A percentile compares a stretch with the other conserved stretches of the same genome.
These are phyloP conservation scores for Drosophila tristis DNA, from an alignment of 1,140 invertebrate species.

Conservation along the genomic window DNA sequence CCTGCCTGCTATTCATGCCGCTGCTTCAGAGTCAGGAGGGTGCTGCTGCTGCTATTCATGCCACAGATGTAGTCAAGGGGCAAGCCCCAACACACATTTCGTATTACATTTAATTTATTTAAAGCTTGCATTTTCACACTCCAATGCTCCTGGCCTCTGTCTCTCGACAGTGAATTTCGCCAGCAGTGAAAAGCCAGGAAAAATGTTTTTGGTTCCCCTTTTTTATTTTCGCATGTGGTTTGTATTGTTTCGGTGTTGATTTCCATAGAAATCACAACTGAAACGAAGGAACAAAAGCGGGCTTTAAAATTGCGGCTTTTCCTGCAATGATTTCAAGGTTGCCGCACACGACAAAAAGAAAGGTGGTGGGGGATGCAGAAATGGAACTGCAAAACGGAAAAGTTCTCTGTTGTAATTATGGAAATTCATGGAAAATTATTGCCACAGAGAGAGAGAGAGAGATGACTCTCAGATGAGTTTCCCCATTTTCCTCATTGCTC, in stretches of 20 bases:
- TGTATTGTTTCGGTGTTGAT: constrained; percentile 58
- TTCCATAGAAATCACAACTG: constrained; percentile 69
- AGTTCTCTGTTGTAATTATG: constrained; percentile 65
- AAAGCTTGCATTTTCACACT: constrained; percentile 72
- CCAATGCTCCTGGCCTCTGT: constrained; percentile 26
- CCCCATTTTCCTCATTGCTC: constrained; percentile 17
- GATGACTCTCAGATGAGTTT: constrained; percentile 4
- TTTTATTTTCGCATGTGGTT: constrained; percentile 3
- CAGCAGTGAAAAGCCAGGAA: constrained; percentile 39
- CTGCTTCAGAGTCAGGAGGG: constrained; percentile 6
- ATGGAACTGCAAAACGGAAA: constrained; percentile 18
- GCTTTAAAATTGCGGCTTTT: constrained; percentile 40
- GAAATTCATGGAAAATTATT: constrained; percentile 70
- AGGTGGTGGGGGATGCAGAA: not conserved
- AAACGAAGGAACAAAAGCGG: constrained; percentile 16
- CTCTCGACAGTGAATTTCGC: constrained; percentile 19
- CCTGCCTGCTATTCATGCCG: no score
- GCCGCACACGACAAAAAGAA: constrained; percentile 21
- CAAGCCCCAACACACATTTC: constrained; percentile 22
- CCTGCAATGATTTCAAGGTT: constrained; percentile 57
- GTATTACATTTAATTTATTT: constrained; percentile 75
- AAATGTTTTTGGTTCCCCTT: constrained; percentile 65
- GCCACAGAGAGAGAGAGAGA: constrained; percentile 33
- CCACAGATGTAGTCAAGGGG: constrained; percentile 6
- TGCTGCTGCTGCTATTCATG: no score